Base-by-base conservation (phyloP, 1,140 invertebrate genomes). In the Heliconius melpomene region DNA sequence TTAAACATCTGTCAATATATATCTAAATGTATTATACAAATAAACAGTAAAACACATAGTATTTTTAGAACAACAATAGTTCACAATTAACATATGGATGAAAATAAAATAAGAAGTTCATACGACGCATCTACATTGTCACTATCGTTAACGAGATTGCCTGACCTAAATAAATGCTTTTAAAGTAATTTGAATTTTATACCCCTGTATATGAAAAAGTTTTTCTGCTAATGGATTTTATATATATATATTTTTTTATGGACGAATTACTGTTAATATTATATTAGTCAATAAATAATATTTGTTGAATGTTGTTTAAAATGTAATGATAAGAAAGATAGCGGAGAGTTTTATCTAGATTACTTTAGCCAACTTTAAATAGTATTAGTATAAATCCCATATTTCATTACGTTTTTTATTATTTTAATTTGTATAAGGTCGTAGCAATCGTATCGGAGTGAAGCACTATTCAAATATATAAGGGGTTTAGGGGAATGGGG, bases 151-250 rank as follows among this genome's bases (percentile, higher is more conserved):
- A 80, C 82, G 77, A 83, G 82, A 83, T 83, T 80, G 79, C 72
- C 77, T 83, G 82, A 83, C 82, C 82, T 80, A 83, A 80, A 83
- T 83, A 83, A 83, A 83, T 80, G 82, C 82, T 83, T 79, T 83
- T 80, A 83, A 80, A 80, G 77, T 83, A 78, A 80, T 79, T 83
- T 78, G 77, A 78, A 81, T 81, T 81, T 81, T 81, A 81, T 77
- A 74, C 36, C 66, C 32, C 73, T 78, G 73, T 70, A 78, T 78
- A 81, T 75, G 74, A 74, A 77, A 80, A 73, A 77, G 79, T 70
- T 71, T 72, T 75, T 77, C 75, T 77, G 38, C 38, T 72, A 75
- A 76, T 79, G 66, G 79, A 54, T 71, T 70, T 23, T 80, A 74
- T 74, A 77, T 72, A 79, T 76, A 80, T 40, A 46, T 29, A 29